These are phyloP conservation scores for Mythimna vitellina DNA, from an alignment of 2,888 invertebrate genomes.

Conservation along the genomic window DNA sequence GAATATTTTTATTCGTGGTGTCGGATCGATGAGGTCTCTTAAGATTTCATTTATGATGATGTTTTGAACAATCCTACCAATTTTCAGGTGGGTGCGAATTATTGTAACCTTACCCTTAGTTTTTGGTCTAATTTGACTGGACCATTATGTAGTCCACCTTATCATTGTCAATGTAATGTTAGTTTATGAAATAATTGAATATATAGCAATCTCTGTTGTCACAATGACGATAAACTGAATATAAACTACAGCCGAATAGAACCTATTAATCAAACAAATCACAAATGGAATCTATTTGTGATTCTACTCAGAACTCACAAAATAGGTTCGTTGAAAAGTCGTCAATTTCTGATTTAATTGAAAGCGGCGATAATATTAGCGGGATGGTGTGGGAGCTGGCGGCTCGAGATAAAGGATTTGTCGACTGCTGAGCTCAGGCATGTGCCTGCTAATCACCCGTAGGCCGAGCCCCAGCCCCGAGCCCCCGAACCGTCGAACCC, in stretches of 20 bases:
- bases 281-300: constrained; percentile 67
- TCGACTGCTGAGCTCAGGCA: constrained; percentile 71
- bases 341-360: constrained; percentile 79
- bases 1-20: too few species aligned
- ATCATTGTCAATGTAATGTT: not conserved
- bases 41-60: too few species aligned
- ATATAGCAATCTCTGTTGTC: constrained; percentile 18
- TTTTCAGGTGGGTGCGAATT: too few species aligned
- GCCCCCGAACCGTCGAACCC: constrained; percentile 36
- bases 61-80: too few species aligned
- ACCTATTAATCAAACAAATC: constrained; percentile 40
- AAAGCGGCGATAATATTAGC: constrained; percentile 76
- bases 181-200: constrained; percentile 16
- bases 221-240: constrained; percentile 17
- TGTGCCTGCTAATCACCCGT: constrained; percentile 74
- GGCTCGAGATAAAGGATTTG: constrained; percentile 81
- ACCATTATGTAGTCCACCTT: not conserved
- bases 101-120: too few species aligned
- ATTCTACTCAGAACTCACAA: constrained; percentile 67
- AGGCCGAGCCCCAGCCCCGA: constrained; percentile 60
- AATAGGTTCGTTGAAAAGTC: constrained; percentile 74
- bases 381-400: constrained; percentile 68
- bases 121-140: too few species aligned
- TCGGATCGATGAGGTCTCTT: too few species aligned
- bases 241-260: constrained; percentile 23